Percentiles rank a stretch among this genome's conserved stretches.
Evolutionary conservation across 1,140 invertebrate species (phyloP).

Genomic region (Philopotamus ludificatus): DNA sequence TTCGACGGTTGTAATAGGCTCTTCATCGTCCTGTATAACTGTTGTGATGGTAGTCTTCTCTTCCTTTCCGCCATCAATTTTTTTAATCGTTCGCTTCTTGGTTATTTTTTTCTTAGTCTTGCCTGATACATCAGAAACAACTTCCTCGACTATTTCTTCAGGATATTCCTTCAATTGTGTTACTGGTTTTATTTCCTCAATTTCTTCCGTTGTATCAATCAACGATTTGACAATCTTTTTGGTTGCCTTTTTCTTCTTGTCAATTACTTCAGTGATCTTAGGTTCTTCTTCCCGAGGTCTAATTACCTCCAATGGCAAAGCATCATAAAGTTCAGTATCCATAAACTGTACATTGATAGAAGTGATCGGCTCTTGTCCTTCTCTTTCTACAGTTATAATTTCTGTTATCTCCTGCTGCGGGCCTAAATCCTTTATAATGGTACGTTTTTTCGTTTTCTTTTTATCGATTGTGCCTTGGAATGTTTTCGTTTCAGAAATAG

Average conservation of each 20-base stretch:
- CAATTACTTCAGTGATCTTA: conserved; percentile 27
- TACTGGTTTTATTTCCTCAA: conserved; percentile 1
- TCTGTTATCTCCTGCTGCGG: conserved; percentile 45
- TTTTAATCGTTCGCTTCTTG: conserved; percentile 44
- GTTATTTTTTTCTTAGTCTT: conserved; percentile 42
- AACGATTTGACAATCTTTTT: conserved; percentile 42
- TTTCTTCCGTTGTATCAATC: not conserved
- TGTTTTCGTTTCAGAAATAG: conserved; percentile 48
- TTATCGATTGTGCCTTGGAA: conserved; percentile 41
- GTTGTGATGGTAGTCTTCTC: conserved; percentile 45
- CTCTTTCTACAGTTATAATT: conserved; percentile 45
- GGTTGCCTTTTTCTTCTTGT: conserved; percentile 30
- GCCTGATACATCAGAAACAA: conserved; percentile 41
- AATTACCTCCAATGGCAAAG: conserved; percentile 15
- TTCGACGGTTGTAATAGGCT: conserved; percentile 44
- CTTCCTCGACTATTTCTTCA: conserved; percentile 46
- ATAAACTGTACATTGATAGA: conserved; percentile 44
- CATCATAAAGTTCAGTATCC: conserved; percentile 18
- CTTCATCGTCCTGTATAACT: conserved; percentile 45
- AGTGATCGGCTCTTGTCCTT: conserved; percentile 46
- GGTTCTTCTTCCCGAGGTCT: not conserved
- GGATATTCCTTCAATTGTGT: conserved; percentile 40
- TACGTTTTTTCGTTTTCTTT: conserved; percentile 42
- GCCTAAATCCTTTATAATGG: conserved; percentile 45
- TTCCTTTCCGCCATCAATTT: conserved; percentile 42